A percentile compares a stretch with the other conserved stretches of the same genome.
phyloP scores from a whole-genome alignment of 1,140 invertebrate species.

The Zaprionus vittiger region DNA sequence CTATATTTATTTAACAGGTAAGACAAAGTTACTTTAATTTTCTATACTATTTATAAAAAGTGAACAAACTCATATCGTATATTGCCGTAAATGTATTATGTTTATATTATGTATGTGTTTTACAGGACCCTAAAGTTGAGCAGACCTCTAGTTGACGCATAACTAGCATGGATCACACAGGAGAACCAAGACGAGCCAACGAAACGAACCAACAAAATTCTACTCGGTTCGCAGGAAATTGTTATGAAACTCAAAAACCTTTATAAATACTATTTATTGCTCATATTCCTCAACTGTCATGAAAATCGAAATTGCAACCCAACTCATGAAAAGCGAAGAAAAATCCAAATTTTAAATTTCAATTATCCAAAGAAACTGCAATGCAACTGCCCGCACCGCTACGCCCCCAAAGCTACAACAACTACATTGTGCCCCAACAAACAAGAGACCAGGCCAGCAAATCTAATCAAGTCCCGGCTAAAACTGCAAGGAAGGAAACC shows the following conservation, averaged over 20 bases:
- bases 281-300: conserved; percentile 72
- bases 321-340: conserved; percentile 2
- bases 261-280: conserved; percentile 69
- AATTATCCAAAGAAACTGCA: conserved; percentile 49
- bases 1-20: conserved; percentile 82
- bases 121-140: conserved; percentile 52
- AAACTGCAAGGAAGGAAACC: conserved; percentile 81
- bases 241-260: conserved; percentile 81
- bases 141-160: conserved; percentile 35
- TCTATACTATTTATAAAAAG: background rate
- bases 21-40: conserved; percentile 2
- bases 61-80: background rate
- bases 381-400: conserved; percentile 39
- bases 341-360: conserved; percentile 43
- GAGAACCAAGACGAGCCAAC: conserved; percentile 36
- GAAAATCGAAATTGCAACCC: conserved; percentile 47
- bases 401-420: conserved; percentile 3
- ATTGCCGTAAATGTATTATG: background rate
- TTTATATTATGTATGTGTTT: background rate
- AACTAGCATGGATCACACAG: conserved; percentile 68
- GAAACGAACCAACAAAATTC: conserved; percentile 33
- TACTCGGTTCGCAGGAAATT: conserved; percentile 57
- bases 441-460: conserved; percentile 58
- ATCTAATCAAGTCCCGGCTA: conserved; percentile 62
- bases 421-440: conserved; percentile 54